Conservation (phyloP, 2,113 vertebrate species). For the Mirza zaza region DNA sequence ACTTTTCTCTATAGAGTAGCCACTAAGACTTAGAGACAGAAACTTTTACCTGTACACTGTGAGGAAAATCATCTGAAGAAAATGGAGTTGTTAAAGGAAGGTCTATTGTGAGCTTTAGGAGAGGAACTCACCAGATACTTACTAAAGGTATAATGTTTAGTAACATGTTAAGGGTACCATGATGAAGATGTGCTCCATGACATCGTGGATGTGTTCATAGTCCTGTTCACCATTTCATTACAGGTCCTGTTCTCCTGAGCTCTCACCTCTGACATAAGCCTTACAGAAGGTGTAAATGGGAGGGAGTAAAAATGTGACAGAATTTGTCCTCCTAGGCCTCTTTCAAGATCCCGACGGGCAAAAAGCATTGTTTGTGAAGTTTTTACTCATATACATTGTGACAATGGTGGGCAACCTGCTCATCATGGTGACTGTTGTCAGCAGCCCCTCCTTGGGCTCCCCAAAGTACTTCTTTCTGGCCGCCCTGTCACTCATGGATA, state of each 20-base stretch:
- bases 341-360: neutral
- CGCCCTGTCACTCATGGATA: conserved; percentile 53
- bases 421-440: conserved; percentile 13
- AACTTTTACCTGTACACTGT: neutral
- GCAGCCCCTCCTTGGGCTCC: neutral
- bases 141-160: neutral
- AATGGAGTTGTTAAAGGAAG: neutral
- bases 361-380: conserved; percentile 45
- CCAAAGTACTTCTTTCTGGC: conserved; percentile 71
- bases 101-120: neutral
- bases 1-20: neutral
- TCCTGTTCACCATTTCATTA: neutral
- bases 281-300: neutral
- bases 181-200: neutral
- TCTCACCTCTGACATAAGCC: neutral
- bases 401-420: conserved; percentile 65
- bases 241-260: neutral
- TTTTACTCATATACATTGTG: conserved; percentile 57
- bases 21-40: neutral
- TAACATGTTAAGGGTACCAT: too few relatives aligned
- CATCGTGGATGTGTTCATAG: neutral
- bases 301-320: neutral
- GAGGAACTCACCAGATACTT: neutral
- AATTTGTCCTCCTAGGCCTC: conserved; percentile 54
- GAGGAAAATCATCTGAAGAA: neutral